These are phyloP conservation scores for Sebastes umbrosus DNA, from an alignment of 2,797 vertebrate species.

Conservation along the genomic window DNA sequence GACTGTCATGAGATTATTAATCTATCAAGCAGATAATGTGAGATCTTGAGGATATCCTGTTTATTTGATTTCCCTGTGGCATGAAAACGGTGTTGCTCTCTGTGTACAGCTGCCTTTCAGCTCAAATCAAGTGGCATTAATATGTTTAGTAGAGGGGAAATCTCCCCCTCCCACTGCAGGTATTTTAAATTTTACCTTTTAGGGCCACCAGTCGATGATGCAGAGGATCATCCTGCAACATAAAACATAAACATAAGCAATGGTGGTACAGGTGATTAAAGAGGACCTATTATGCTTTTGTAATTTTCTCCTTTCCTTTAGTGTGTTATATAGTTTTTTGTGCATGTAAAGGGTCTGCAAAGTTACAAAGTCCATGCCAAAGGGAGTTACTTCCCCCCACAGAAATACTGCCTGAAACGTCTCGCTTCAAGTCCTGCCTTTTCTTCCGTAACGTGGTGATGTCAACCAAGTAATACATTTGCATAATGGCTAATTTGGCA, in stretches of 20 bases:
- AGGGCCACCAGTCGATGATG: slow-evolving; percentile 73
- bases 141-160: background rate
- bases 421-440: no score
- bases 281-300: no score
- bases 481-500: no score
- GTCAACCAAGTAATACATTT: no score
- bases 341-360: no score
- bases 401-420: no score
- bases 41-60: slow-evolving; percentile 32
- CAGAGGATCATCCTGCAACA: slow-evolving; percentile 77
- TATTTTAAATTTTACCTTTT: slow-evolving; percentile 77
- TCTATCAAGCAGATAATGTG: slow-evolving; percentile 55
- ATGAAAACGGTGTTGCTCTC: slow-evolving; percentile 5
- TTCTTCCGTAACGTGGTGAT: no score
- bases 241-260: background rate
- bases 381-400: no score
- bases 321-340: no score
- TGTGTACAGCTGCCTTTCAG: background rate
- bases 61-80: slow-evolving; percentile 30
- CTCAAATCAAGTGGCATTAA: background rate
- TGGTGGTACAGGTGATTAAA: background rate
- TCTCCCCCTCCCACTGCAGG: background rate
- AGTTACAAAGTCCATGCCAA: no score
- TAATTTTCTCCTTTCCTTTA: no score
- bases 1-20: slow-evolving; percentile 74